phyloP scores from a whole-genome alignment of 2,113 vertebrate genomes.

The Solea solea region DNA sequence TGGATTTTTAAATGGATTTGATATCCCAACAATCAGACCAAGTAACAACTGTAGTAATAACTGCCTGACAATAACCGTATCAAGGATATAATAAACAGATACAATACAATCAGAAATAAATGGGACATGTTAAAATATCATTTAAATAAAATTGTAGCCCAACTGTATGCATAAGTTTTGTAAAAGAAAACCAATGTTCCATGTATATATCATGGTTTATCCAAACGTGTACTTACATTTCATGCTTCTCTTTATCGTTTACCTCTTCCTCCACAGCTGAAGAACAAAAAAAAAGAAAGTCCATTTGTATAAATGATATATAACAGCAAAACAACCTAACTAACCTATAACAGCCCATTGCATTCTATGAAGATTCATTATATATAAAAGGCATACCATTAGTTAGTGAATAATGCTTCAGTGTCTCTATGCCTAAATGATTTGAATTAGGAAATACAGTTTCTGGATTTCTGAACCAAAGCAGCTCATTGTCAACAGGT shows the following conservation, averaged over 20 bases:
- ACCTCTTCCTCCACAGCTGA: conserved; percentile 54
- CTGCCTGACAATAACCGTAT: no score
- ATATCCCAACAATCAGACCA: no score
- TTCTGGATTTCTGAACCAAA: neutral
- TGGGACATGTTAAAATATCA: no score
- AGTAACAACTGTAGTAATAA: no score
- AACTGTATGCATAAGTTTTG: no score
- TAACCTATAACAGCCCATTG: neutral
- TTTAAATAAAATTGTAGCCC: no score
- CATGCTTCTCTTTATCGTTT: conserved; percentile 50
- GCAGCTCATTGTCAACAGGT: conserved; percentile 38
- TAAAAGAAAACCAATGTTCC: neutral
- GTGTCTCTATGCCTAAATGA: neutral
- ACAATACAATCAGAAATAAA: no score
- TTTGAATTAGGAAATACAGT: neutral
- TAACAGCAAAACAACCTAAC: neutral
- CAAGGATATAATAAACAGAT: no score
- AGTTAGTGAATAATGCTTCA: neutral
- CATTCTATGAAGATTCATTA: neutral
- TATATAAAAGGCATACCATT: neutral
- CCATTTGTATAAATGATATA: neutral
- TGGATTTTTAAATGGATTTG: no score
- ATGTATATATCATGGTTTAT: neutral
- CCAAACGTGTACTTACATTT: conserved; percentile 57
- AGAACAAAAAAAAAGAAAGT: conserved; percentile 22